These are phyloP conservation scores for Picathartes gymnocephalus DNA, from an alignment of 2,113 vertebrate genomes.

Conservation along the genomic window DNA sequence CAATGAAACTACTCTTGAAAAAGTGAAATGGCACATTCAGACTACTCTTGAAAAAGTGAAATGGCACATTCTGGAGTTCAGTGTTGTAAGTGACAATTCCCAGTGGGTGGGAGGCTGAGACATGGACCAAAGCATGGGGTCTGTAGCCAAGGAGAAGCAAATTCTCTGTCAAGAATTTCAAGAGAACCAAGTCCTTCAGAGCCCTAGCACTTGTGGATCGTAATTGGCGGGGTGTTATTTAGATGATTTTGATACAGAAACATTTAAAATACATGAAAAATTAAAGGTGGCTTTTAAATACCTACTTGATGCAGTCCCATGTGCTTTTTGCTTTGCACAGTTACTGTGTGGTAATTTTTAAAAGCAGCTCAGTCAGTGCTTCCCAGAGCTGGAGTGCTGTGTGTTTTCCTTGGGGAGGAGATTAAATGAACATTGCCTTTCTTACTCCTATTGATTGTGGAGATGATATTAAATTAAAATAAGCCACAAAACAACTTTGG, in stretches of 20 bases:
- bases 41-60: background rate
- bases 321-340: background rate
- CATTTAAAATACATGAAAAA: background rate
- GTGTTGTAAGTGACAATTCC: background rate
- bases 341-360: background rate
- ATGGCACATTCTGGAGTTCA: background rate
- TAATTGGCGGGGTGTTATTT: background rate
- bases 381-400: background rate
- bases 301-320: rapidly evolving
- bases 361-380: background rate
- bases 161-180: background rate
- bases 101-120: background rate
- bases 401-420: background rate
- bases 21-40: background rate
- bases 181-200: background rate
- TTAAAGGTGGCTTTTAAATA: background rate
- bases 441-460: slow-evolving; percentile 5
- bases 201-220: background rate
- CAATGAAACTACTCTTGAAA: background rate
- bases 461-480: slow-evolving; percentile 19
- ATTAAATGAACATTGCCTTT: background rate
- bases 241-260: background rate
- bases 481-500: background rate
- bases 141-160: background rate
- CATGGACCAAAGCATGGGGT: background rate